Conservation (phyloP, 2,113 vertebrate species). For the Campylorhamphus procurvoides region DNA sequence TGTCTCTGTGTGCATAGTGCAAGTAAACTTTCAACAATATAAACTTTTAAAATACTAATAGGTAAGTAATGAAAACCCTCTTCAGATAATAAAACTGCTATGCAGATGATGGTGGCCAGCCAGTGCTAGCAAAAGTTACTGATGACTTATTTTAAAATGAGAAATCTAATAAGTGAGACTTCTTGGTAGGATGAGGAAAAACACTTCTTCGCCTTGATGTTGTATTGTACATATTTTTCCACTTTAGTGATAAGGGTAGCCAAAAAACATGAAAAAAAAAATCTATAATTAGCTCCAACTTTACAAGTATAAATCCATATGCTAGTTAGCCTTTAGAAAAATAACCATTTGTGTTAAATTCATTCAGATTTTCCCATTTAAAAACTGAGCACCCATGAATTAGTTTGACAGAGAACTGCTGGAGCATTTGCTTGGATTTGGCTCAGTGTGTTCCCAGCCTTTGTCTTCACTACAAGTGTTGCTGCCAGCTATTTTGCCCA, state of each 20-base stretch:
- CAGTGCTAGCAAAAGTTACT: background rate
- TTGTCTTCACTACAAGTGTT: background rate
- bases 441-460: background rate
- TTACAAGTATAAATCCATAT: constrained; percentile 3
- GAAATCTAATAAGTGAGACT: background rate
- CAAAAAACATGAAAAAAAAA: constrained; percentile 15
- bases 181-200: constrained; percentile 24
- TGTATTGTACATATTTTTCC: constrained; percentile 5
- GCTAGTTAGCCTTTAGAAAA: background rate
- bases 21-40: background rate
- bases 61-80: background rate
- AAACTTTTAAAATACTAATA: background rate
- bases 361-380: background rate
- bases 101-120: background rate
- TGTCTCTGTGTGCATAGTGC: background rate
- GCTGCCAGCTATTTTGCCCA: background rate
- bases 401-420: constrained; percentile 17
- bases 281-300: constrained; percentile 11
- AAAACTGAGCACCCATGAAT: background rate
- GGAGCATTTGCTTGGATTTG: background rate
- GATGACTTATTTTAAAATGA: background rate
- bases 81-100: background rate
- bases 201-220: background rate
- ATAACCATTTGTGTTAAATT: constrained; percentile 33
- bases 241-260: background rate